A percentile compares a stretch with the other conserved stretches of the same genome.
Evolutionary conservation across 2,113 vertebrate species (phyloP).

Genomic region (Geococcyx californianus): DNA sequence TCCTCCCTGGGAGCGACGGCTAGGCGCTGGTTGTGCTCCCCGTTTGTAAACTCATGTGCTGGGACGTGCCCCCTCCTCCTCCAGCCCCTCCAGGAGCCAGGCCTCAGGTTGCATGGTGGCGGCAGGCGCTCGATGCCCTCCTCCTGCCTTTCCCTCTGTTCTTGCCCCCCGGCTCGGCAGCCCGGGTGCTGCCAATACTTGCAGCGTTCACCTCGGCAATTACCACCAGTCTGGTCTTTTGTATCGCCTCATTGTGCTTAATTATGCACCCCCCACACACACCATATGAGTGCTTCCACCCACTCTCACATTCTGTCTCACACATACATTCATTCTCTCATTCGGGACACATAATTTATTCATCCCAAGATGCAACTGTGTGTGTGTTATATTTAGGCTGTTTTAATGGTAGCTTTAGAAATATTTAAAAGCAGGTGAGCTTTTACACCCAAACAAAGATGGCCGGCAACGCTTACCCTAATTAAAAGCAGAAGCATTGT

Average conservation of each 20-base stretch:
- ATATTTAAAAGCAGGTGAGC: conserved; percentile 74
- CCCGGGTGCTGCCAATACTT: neutral
- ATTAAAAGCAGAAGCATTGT: conserved; percentile 64
- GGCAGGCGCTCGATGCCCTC: neutral
- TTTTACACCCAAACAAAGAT: conserved; percentile 74
- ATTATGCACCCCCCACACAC: conserved; percentile 74
- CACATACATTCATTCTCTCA: conserved; percentile 74
- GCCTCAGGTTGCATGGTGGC: accelerated
- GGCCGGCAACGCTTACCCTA: conserved; percentile 58
- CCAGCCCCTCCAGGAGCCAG: neutral
- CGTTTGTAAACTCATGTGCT: neutral
- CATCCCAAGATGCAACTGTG: conserved; percentile 73
- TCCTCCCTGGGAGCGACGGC: neutral
- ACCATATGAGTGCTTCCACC: conserved; percentile 77
- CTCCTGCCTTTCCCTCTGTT: conserved; percentile 28
- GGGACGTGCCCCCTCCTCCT: neutral
- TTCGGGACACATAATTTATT: conserved; percentile 72
- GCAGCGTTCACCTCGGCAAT: conserved; percentile 60
- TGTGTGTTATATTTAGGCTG: conserved; percentile 69
- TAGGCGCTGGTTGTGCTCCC: neutral
- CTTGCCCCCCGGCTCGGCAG: neutral
- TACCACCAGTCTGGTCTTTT: conserved; percentile 66
- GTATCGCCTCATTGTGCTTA: conserved; percentile 74
- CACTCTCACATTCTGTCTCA: conserved; percentile 79
- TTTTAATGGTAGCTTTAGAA: conserved; percentile 72